phyloP scores from a whole-genome alignment of 2,113 vertebrate species.

The Paratilapia polleni region DNA sequence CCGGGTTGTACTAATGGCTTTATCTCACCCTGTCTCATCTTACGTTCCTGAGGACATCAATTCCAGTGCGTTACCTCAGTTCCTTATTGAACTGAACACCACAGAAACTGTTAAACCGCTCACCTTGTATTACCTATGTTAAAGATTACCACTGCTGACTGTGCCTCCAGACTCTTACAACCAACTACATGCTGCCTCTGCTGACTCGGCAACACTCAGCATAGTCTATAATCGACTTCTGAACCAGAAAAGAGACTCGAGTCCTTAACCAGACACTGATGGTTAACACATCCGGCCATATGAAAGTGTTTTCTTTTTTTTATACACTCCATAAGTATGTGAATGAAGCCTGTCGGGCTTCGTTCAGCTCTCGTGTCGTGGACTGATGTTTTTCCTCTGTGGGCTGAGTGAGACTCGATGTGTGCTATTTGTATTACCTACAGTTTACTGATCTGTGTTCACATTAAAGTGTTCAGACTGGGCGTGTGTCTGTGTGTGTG shows the following conservation, averaged over 20 bases:
- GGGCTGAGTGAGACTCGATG: slow-evolving; percentile 42
- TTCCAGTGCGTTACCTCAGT: background rate
- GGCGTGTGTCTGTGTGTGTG: background rate
- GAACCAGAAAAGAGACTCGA: slow-evolving; percentile 6
- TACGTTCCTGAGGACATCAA: background rate
- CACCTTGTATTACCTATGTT: slow-evolving; percentile 44
- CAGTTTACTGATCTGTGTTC: slow-evolving; percentile 75
- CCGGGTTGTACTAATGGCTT: background rate
- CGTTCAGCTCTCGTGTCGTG: slow-evolving; percentile 14
- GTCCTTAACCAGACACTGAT: slow-evolving; percentile 11
- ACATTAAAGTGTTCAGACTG: slow-evolving; percentile 80
- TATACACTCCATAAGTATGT: slow-evolving; percentile 41
- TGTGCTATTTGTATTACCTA: slow-evolving; percentile 60
- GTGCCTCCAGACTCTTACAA: slow-evolving; percentile 61
- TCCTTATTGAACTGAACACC: slow-evolving; percentile 24
- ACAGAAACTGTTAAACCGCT: slow-evolving; percentile 38
- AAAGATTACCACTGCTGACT: slow-evolving; percentile 40
- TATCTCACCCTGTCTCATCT: background rate
- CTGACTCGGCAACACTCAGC: slow-evolving; percentile 23
- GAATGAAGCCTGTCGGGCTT: slow-evolving; percentile 12
- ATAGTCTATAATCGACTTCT: slow-evolving; percentile 27
- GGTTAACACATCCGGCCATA: slow-evolving; percentile 18
- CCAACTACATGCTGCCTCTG: slow-evolving; percentile 30
- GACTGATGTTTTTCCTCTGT: slow-evolving; percentile 32
- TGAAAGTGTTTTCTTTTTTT: slow-evolving; percentile 4